Percentiles rank a stretch among this genome's conserved stretches.
These are phyloP conservation scores for Yponomeuta evonymella DNA, from an alignment of 2,888 invertebrate genomes.

Conservation along the genomic window DNA sequence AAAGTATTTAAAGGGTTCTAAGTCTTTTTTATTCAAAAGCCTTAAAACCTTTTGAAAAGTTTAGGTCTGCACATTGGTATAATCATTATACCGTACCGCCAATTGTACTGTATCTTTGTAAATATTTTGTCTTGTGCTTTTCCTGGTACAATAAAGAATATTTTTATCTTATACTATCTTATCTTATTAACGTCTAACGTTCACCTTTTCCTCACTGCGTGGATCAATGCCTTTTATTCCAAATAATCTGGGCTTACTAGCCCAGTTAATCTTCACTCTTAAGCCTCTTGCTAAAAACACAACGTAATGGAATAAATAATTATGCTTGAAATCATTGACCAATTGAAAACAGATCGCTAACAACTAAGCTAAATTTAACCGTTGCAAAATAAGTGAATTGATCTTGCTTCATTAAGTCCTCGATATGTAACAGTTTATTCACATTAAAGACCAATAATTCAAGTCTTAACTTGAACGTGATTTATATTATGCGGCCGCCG, in stretches of 20 bases:
- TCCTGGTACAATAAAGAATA: too few species aligned
- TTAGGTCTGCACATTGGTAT: too few species aligned
- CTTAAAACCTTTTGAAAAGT: background rate
- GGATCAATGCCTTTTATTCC: background rate
- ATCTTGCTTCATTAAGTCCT: background rate
- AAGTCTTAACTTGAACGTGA: slow-evolving; percentile 10
- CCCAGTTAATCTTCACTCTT: too few species aligned
- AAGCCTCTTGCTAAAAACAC: too few species aligned
- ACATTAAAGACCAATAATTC: slow-evolving; percentile 2
- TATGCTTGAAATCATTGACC: too few species aligned
- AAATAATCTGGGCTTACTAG: background rate
- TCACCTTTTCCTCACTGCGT: background rate
- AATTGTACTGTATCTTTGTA: too few species aligned
- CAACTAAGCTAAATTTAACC: background rate
- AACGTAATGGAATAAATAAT: too few species aligned
- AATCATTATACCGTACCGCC: too few species aligned
- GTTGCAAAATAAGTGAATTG: background rate
- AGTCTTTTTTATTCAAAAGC: background rate
- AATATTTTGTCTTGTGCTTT: too few species aligned
- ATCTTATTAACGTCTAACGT: background rate
- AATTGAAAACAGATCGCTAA: background rate
- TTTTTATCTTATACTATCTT: background rate
- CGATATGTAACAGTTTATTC: background rate
- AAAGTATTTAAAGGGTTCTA: background rate
- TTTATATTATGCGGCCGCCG: slow-evolving; percentile 1